Conservation (phyloP, 2,888 invertebrate species). For the Pammene fasciana region DNA sequence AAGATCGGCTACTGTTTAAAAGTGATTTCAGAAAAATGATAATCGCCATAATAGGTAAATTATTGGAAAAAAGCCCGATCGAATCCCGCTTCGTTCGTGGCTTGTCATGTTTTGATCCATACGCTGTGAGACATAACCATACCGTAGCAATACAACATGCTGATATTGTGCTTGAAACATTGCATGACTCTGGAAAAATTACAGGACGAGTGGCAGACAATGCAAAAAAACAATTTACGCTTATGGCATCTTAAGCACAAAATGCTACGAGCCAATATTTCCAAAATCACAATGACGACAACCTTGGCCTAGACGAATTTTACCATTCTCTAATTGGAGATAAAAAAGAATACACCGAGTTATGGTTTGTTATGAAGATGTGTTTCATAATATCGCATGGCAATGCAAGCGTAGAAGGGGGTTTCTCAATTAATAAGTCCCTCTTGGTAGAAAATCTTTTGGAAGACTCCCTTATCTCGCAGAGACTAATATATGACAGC, state of each 20-base stretch:
- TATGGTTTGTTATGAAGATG: background rate
- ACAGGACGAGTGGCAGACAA: background rate
- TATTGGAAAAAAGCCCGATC: background rate
- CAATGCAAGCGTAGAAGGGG: background rate
- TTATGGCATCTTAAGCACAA: background rate
- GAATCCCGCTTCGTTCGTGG: background rate
- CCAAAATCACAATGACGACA: background rate
- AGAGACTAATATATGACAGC: background rate
- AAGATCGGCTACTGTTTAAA: background rate
- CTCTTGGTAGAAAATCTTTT: background rate
- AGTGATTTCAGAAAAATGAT: background rate
- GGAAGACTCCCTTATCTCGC: background rate
- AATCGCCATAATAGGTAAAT: background rate
- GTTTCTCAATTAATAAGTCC: background rate
- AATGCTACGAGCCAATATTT: background rate
- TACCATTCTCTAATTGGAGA: background rate
- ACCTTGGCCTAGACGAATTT: background rate
- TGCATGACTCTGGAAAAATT: no score
- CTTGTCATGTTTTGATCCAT: background rate
- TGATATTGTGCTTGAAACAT: background rate
- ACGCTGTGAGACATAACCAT: background rate
- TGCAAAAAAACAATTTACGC: background rate
- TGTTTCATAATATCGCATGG: background rate
- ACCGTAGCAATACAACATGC: background rate
- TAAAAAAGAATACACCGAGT: background rate